Percentiles rank a stretch among this genome's conserved stretches.
Evolutionary conservation across 2,113 vertebrate species (phyloP).

Genomic region (Sphyrna mokarran): DNA sequence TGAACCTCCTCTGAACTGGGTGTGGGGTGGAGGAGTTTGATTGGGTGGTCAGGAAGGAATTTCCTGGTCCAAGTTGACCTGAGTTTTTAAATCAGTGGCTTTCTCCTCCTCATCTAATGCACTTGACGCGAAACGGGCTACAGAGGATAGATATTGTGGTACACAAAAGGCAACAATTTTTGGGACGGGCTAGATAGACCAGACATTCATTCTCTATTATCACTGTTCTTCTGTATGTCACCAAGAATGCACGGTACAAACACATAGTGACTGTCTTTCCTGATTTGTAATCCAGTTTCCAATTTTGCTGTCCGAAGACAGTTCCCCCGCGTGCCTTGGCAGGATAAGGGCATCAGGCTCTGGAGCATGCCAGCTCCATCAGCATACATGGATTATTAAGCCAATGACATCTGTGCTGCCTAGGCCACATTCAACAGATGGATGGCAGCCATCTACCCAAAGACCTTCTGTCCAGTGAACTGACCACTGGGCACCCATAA

Average conservation of each 20-base stretch:
- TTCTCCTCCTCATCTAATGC: not conserved
- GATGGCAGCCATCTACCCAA: not conserved
- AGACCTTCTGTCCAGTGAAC: not conserved
- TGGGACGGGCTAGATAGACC: not conserved
- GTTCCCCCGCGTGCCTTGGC: too few relatives aligned
- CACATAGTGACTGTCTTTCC: not conserved
- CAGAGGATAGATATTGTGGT: not conserved
- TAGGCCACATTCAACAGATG: too few relatives aligned
- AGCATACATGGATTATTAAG: too few relatives aligned
- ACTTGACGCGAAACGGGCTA: not conserved
- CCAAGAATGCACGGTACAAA: not conserved
- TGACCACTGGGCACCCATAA: not conserved
- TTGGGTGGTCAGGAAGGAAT: not conserved
- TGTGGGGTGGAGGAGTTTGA: too few relatives aligned
- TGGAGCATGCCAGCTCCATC: too few relatives aligned
- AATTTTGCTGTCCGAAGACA: too few relatives aligned
- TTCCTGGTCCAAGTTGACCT: not conserved
- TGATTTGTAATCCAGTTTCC: not conserved
- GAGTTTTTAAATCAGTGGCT: not conserved
- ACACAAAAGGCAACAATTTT: not conserved
- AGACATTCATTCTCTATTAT: not conserved
- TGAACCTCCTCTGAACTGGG: too few relatives aligned
- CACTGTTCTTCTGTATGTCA: not conserved
- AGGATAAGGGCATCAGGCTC: too few relatives aligned
- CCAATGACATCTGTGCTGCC: too few relatives aligned